phyloP scores from a whole-genome alignment of 1,140 invertebrate species.

The Drosophila mojavensis region DNA sequence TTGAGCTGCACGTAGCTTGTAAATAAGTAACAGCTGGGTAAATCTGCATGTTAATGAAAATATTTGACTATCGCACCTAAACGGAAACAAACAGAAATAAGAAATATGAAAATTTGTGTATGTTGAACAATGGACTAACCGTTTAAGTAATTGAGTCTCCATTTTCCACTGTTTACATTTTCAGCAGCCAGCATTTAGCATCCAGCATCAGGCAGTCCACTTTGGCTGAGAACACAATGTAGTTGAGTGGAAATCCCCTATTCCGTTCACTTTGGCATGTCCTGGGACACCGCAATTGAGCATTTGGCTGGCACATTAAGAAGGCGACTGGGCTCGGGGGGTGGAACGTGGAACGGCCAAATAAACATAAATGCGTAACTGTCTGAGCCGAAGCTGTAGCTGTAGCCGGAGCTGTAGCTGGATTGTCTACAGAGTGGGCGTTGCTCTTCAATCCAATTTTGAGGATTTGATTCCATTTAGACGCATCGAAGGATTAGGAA shows the following conservation, averaged over 20 bases:
- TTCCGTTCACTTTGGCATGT: slow-evolving; percentile 73
- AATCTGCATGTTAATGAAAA: background rate
- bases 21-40: background rate
- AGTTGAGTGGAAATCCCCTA: slow-evolving; percentile 60
- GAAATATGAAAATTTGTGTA: slow-evolving; percentile 76
- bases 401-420: background rate
- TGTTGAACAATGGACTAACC: slow-evolving; percentile 78
- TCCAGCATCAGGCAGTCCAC: slow-evolving; percentile 29
- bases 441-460: slow-evolving; percentile 79
- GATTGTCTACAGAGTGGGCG: slow-evolving; percentile 69
- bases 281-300: slow-evolving; percentile 81
- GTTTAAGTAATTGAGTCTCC: slow-evolving; percentile 84
- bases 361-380: slow-evolving; percentile 25
- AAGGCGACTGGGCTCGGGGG: slow-evolving; percentile 16
- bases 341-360: slow-evolving; percentile 35
- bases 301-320: slow-evolving; percentile 77
- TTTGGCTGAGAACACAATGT: slow-evolving; percentile 57
- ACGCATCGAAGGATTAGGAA: slow-evolving; percentile 68
- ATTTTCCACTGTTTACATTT: slow-evolving; percentile 82
- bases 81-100: slow-evolving; percentile 42
- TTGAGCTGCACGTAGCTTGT: background rate
- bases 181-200: slow-evolving; percentile 48
- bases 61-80: slow-evolving; percentile 17
- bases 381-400: background rate
- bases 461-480: slow-evolving; percentile 79